These are phyloP conservation scores for Neogale vison DNA, from an alignment of 2,113 vertebrate species.

Conservation along the genomic window DNA sequence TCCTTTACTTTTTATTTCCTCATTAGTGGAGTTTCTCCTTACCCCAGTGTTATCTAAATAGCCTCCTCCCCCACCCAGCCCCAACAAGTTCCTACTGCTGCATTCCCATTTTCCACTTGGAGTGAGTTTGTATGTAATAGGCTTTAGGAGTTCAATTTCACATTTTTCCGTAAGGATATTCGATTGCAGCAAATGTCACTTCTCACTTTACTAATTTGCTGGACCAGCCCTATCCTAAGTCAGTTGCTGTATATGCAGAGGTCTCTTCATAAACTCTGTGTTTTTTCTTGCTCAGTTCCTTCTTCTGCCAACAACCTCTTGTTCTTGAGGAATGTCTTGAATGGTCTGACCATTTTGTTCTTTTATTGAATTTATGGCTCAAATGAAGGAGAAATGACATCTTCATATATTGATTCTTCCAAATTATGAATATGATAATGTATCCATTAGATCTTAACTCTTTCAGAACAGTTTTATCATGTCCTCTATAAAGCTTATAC, in stretches of 20 bases:
- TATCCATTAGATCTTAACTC: neutral
- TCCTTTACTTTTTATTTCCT: neutral
- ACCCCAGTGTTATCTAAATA: neutral
- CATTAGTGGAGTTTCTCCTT: neutral
- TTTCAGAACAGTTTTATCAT: neutral
- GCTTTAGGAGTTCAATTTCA: neutral
- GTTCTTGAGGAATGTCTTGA: neutral
- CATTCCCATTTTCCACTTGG: neutral
- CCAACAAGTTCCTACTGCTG: neutral
- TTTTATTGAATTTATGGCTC: neutral
- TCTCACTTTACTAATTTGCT: neutral
- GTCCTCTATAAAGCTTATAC: neutral
- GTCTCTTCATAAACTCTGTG: neutral
- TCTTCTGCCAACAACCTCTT: neutral
- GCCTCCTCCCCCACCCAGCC: neutral
- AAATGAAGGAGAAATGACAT: neutral
- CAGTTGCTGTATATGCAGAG: neutral
- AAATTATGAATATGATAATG: neutral
- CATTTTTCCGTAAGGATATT: neutral
- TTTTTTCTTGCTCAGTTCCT: neutral
- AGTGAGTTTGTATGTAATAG: neutral
- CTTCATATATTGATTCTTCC: neutral
- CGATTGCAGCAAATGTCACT: neutral
- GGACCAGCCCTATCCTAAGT: neutral
- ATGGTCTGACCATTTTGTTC: neutral